phyloP scores from a whole-genome alignment of 92 coral and sea anemone species.

The Porites evermanni region DNA sequence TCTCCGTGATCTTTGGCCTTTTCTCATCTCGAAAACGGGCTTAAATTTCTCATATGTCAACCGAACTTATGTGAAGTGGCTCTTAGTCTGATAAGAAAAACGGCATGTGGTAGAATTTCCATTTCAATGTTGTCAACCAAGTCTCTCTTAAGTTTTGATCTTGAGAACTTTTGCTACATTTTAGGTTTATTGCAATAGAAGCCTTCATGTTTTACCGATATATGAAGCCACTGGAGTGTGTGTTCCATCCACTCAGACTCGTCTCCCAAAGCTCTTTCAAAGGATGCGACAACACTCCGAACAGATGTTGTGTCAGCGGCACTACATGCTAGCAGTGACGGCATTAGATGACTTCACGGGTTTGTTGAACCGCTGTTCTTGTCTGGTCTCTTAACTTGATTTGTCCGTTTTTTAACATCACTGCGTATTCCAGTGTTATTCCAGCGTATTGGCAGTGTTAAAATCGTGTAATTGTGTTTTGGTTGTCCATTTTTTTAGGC shows the following conservation, averaged over 20 bases:
- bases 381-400: background rate
- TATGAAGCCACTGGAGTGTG: conserved; percentile 3
- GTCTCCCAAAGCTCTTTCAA: conserved; percentile 72
- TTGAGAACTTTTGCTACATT: background rate
- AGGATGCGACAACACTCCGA: conserved; percentile 78
- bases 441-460: background rate
- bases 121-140: background rate
- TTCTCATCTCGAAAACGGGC: no score
- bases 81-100: no score
- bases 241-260: conserved; percentile 20
- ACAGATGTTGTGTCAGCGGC: conserved; percentile 56
- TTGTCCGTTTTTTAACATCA: no score
- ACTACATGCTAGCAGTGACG: conserved; percentile 52
- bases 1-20: no score
- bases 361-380: conserved; percentile 3
- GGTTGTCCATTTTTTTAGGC: conserved; percentile 41
- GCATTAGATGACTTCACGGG: conserved; percentile 86
- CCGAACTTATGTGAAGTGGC: no score
- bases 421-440: no score
- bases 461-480: background rate
- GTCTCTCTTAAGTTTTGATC: background rate
- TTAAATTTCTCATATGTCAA: no score
- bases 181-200: conserved; percentile 26
- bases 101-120: no score
- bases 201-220: background rate